Base-by-base conservation (phyloP, 2,888 invertebrate genomes). In the Glaucopsyche alexis region DNA sequence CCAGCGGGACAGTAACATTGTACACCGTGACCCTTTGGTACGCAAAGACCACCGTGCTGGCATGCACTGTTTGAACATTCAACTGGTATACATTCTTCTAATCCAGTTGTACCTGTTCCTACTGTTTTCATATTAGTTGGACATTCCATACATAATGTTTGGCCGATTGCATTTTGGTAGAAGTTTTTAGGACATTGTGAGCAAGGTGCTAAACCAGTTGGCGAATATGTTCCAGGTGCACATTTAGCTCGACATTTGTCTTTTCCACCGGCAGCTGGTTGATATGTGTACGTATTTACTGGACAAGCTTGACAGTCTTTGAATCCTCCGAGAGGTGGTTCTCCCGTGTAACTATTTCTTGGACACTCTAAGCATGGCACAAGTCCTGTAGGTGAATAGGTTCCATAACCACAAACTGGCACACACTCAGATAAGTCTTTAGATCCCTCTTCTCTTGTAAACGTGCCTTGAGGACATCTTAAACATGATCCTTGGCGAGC, bases 1-100 rank as follows among this genome's bases (percentile, higher is more conserved):
- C 98, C 98, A 81, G 98, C 98, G 0, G 98, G 98, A 81, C 98
- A 98, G 91, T 97, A 97, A 85, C 98, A 98, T 84, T 97, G 97
- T 66, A 98, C 94, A 71, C 96, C 96, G 80, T 98, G 98, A 60
- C 97, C 96, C 94, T 97, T 96, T 0, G 98, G 97, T 8, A 98
- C 95, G 84, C 98, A 98, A 0, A 98, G 93, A 11, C 98, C 98
- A 3, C 98, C 98, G 81, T 98, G 98, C 87, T 97, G 96, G 81
- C 98, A 98, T 74, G 97, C 96, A 74, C 95, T 96, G 77, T 97
- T 97, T 0, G 96, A 96, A 81, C 99, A 99, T 79, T 97, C 96
- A 0, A 98, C 96, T 1, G 96, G 95, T 76, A 96, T 95, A 86
- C 99, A 99, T 83, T 98, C 97, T 81, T 97, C 97, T 72, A 97